Evolutionary conservation across 64 coral and sea anemone species (phyloP), one percentile per base, ranked within the genome.

Genomic region (Pocillopora damicornis): DNA sequence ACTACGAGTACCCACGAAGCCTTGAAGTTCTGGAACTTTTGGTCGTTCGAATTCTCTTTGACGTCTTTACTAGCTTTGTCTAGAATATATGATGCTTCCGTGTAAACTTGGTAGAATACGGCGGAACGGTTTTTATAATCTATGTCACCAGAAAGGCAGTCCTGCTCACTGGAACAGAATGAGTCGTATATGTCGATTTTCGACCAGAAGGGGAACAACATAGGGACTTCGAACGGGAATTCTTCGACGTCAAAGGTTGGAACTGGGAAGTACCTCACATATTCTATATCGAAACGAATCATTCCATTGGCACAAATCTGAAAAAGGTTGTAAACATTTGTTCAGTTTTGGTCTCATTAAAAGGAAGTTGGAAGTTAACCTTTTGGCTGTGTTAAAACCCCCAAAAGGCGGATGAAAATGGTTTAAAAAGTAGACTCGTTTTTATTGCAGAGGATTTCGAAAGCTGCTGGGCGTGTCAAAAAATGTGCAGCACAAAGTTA

Each of bases 1-100:
- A 90, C 88, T 51, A 90, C 88, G 11, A 83, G 64, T 12, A 90
- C 88, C 60, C 65, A 75, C 3, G 79, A 36, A 35, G 88, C 88
- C 13, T 35, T 61, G 71, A 90, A 90, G n/a, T 18, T 14, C 9
- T 59, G 4, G 63, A 82, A 90, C 15, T 75, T 23, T 9, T 58
- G 25, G 35, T 63, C 60, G 20, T 64, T 23, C 83, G 42, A 51
- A 12, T 80, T 57, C 0, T 14, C 80, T 42, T 71, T 90, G 79
- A 90, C 88, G n/a, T 90, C 66, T 11, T 82, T 30, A 63, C 34
- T 75, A 4, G 88, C 77, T 22, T 35, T 90, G 5, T 37, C 35
- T 15, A 90, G 79, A 36, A 90, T 61, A 17, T 72, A 11, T 5
- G 51, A 16, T 10, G 67, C 73, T 20, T 68, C 34, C 1, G n/a